phyloP scores from a whole-genome alignment of 2,888 invertebrate species.

The Cheilosia variabilis region DNA sequence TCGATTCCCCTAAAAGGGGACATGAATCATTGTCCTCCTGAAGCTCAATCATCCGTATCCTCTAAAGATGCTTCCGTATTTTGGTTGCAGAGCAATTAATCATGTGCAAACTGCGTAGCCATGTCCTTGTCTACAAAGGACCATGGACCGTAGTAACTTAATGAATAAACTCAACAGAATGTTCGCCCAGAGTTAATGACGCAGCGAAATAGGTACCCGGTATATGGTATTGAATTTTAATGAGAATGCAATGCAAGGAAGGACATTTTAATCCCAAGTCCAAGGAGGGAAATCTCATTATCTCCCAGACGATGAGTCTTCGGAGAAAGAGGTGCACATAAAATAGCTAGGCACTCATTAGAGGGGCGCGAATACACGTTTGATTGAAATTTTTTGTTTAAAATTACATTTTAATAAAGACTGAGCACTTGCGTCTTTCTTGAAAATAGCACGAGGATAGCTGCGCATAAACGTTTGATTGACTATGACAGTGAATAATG shows the following conservation, averaged over 20 bases:
- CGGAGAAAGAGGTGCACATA: too few species aligned
- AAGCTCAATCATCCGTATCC: constrained; percentile 27
- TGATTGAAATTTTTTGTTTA: too few species aligned
- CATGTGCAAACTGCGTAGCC: constrained; percentile 43
- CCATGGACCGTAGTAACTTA: constrained; percentile 9
- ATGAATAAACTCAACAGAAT: not conserved
- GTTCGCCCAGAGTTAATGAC: constrained; percentile 8
- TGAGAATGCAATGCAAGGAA: constrained; percentile 1
- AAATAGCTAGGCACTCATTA: too few species aligned
- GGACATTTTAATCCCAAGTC: not conserved
- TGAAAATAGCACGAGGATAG: not conserved
- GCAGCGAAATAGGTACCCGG: constrained; percentile 1
- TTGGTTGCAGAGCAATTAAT: constrained; percentile 25
- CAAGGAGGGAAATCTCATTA: not conserved
- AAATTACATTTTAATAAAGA: too few species aligned
- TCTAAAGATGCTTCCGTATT: constrained; percentile 27
- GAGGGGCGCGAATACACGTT: too few species aligned
- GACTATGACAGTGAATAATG: not conserved
- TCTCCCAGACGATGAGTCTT: not conserved
- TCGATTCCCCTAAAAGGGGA: constrained; percentile 2
- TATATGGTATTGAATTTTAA: constrained; percentile 23
- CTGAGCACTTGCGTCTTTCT: not conserved
- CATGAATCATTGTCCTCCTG: constrained; percentile 24
- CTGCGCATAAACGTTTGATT: not conserved
- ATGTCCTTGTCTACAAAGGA: constrained; percentile 12